phyloP scores from a whole-genome alignment of 2,888 invertebrate genomes.

The Eristalis arbustorum region DNA sequence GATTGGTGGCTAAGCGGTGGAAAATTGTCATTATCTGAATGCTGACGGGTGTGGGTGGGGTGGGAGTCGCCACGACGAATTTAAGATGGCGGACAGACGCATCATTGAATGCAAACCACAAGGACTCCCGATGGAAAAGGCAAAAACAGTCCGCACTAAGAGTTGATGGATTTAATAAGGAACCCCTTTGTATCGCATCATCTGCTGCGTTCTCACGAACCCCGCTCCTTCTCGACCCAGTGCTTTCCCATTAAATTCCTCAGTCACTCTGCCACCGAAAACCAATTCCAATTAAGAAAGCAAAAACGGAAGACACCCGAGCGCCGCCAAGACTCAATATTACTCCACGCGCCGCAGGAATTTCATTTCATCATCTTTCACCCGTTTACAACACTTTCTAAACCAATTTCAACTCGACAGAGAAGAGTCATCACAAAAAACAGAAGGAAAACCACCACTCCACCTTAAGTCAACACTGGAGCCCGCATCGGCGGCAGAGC shows the following conservation, averaged over 20 bases:
- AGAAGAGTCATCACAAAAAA: constrained; percentile 1
- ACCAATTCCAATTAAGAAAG: not conserved
- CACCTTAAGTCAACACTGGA: constrained; percentile 57
- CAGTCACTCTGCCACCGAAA: not conserved
- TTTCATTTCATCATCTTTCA: constrained; percentile 67
- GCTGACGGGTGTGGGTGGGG: too few species aligned
- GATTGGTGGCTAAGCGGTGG: too few species aligned
- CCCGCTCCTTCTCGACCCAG: not conserved
- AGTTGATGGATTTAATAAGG: not conserved
- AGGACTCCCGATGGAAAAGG: too few species aligned
- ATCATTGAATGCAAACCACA: too few species aligned
- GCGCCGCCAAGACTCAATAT: not conserved
- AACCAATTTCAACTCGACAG: constrained; percentile 35
- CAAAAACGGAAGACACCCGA: not conserved
- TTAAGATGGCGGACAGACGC: too few species aligned
- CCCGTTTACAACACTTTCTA: constrained; percentile 58
- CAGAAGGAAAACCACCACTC: constrained; percentile 22
- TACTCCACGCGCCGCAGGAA: constrained; percentile 44
- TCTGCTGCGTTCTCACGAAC: not conserved
- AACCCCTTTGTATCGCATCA: not conserved
- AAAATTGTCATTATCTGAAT: too few species aligned
- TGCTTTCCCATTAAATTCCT: not conserved
- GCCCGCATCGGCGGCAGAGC: too few species aligned
- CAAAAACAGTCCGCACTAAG: not conserved
- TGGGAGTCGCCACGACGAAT: too few species aligned